Evolutionary conservation across 2,888 invertebrate genomes (phyloP).

Genomic region (Bombylius discolor): DNA sequence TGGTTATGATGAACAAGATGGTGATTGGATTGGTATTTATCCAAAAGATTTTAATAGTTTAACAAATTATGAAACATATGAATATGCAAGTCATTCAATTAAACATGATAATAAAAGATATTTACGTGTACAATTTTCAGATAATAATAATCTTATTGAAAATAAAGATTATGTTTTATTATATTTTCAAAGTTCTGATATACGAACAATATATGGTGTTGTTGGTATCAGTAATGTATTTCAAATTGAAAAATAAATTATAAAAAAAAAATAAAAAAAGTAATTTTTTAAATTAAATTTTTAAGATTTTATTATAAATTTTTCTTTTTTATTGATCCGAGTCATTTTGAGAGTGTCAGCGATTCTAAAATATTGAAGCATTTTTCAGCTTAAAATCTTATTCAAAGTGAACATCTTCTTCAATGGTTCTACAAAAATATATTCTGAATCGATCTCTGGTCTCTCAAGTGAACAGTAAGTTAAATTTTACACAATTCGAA

Average conservation of each 20-base stretch:
- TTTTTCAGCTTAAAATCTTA: too few species aligned
- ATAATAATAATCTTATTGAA: constrained; percentile 29
- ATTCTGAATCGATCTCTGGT: too few species aligned
- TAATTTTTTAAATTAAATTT: not conserved
- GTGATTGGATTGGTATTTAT: constrained; percentile 85
- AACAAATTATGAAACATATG: constrained; percentile 74
- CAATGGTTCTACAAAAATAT: too few species aligned
- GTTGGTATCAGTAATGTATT: constrained; percentile 31
- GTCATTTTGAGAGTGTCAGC: too few species aligned
- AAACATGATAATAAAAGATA: constrained; percentile 23
- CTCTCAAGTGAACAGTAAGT: too few species aligned
- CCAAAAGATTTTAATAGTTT: constrained; percentile 66
- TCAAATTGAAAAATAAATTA: constrained; percentile 23
- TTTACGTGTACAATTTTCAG: constrained; percentile 32
- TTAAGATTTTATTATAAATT: not conserved
- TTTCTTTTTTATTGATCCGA: too few species aligned
- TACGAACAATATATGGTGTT: constrained; percentile 32
- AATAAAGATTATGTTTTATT: constrained; percentile 30
- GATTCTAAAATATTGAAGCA: too few species aligned
- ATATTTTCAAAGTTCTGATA: constrained; percentile 34
- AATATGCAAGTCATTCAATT: constrained; percentile 42
- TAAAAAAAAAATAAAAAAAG: not conserved
- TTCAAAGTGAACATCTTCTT: too few species aligned
- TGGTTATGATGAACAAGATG: constrained; percentile 41
- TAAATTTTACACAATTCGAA: too few species aligned